phyloP scores from a whole-genome alignment of 1,140 invertebrate genomes.

The Homarus americanus region DNA sequence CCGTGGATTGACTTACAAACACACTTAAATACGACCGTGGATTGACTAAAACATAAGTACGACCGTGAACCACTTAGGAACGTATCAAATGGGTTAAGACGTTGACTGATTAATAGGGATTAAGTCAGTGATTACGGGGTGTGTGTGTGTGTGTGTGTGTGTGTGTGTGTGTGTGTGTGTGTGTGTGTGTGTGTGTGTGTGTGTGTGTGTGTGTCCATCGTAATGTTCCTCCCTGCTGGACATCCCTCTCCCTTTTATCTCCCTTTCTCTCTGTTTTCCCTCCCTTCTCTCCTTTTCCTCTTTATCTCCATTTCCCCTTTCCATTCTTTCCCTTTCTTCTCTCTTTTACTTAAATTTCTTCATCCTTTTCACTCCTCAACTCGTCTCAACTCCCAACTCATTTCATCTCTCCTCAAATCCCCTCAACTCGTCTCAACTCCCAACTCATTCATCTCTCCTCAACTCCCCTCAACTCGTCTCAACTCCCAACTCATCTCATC shows the following conservation, averaged over 20 bases:
- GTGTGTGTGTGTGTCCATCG: background rate
- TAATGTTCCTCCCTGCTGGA: background rate
- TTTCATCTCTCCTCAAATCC: no score
- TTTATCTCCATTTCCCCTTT: background rate
- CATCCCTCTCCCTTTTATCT: background rate
- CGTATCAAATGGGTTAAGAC: background rate
- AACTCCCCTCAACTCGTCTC: background rate
- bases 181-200: slow-evolving; percentile 33
- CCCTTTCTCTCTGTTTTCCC: background rate
- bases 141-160: slow-evolving; percentile 53
- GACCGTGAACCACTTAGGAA: no score
- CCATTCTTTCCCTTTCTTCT: no score
- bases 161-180: slow-evolving; percentile 46
- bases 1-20: no score
- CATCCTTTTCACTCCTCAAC: no score
- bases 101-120: background rate
- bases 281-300: background rate
- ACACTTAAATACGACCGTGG: no score
- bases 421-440: no score
- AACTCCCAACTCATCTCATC: background rate
- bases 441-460: no score
- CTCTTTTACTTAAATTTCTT: no score
- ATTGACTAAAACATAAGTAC: no score
- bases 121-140: no score
- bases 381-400: no score